phyloP scores from a whole-genome alignment of 2,888 invertebrate species.

The Acrobasis consociella region DNA sequence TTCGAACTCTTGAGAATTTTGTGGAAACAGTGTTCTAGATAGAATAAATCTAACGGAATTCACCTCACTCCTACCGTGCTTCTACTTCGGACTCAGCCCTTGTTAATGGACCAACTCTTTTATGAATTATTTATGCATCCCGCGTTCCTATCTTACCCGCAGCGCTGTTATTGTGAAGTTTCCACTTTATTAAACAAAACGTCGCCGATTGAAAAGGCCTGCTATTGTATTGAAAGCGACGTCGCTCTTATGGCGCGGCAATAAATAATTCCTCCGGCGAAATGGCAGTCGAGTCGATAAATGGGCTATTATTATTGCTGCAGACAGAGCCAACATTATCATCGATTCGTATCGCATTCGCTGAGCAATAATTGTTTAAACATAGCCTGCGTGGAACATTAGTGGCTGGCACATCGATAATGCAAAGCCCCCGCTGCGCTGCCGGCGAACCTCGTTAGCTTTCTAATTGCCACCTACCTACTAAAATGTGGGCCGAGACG shows the following conservation, averaged over 20 bases:
- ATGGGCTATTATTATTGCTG: constrained; percentile 78
- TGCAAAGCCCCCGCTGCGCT: constrained; percentile 54
- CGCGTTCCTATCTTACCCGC: constrained; percentile 63
- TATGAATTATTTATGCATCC: constrained; percentile 75
- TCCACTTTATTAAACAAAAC: constrained; percentile 75
- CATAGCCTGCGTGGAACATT: constrained; percentile 69
- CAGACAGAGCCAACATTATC: constrained; percentile 78
- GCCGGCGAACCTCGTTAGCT: constrained; percentile 54
- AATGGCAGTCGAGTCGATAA: constrained; percentile 75
- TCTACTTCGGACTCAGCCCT: constrained; percentile 63
- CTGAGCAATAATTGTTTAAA: constrained; percentile 77
- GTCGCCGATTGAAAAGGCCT: constrained; percentile 59
- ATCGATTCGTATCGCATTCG: constrained; percentile 76
- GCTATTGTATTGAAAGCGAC: constrained; percentile 71
- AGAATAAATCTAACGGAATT: constrained; percentile 44
- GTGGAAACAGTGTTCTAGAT: constrained; percentile 49
- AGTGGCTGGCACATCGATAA: constrained; percentile 68
- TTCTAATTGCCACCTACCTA: constrained; percentile 55
- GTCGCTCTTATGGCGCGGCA: constrained; percentile 66
- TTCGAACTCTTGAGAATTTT: constrained; percentile 46
- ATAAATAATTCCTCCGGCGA: constrained; percentile 75
- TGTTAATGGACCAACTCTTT: constrained; percentile 71
- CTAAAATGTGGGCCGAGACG: constrained; percentile 33
- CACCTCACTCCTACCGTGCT: constrained; percentile 36
- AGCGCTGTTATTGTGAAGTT: constrained; percentile 56